Evolutionary conservation across 2,888 invertebrate genomes (phyloP), one percentile per base, ranked within the genome.

Genomic region (Acleris literana): DNA sequence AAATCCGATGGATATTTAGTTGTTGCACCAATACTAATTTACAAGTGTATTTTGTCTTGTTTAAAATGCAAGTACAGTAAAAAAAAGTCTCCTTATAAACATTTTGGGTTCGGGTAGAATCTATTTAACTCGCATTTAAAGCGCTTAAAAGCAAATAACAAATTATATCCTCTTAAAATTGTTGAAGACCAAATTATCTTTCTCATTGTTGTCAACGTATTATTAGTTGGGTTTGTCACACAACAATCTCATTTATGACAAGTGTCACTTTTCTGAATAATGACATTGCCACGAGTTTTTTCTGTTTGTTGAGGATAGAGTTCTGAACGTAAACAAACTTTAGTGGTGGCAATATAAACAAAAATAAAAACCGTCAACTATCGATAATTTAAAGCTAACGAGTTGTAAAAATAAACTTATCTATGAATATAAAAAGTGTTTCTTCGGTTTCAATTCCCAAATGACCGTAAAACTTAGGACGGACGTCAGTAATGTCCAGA

Each of bases 401-500:
- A 58, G 52, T 53, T 46, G 20, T 18, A 20, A 33, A 51, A 52
- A 58, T 39, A 56, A 55, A 60, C 44, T 39, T 39, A 39, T 39
- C 39, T 39, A 13, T 13, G 39, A 39, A 39, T 58, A 25, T 53
- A 39, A 64, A 52, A 53, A 46, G 22, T 17, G 39, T 51, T 49
- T 49, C 43, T 54, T 55, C 20, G 44, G 39, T 29, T 49, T 58
- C 49, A 62, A 64, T 68, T 62, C 68, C 64, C 68, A 17, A 58
- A 59, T n/a, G 69, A 20, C 43, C 18, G 18, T 61, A 25, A 59
- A 59, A 68, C 49, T 68, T 44, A 85, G 85, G 81, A 82, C 88
- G 90, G 90, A 83, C 81, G 74, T 79, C 79, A 79, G 81, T 80
- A 86, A 81, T 82, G 74, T 72, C 72, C 78, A 78, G 88, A 88